phyloP scores from a whole-genome alignment of 2,113 vertebrate species.

The Rissa tridactyla region DNA sequence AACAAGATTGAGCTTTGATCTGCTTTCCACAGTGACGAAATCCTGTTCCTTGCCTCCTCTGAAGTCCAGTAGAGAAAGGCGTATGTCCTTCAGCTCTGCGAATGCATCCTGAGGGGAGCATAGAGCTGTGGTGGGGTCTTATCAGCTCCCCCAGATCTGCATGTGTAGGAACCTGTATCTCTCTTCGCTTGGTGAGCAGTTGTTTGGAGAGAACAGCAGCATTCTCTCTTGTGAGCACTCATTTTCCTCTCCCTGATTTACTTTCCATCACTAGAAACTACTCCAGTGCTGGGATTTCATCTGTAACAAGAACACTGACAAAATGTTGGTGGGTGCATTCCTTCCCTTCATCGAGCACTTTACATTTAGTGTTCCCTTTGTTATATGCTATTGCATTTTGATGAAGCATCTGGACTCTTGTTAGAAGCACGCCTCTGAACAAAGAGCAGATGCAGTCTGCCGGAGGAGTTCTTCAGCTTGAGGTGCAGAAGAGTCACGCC shows the following conservation, averaged over 20 bases:
- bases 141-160: neutral
- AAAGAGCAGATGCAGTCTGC: neutral
- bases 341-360: neutral
- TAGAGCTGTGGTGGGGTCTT: neutral
- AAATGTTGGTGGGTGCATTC: neutral
- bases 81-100: neutral
- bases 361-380: neutral
- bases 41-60: neutral
- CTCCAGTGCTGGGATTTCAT: neutral
- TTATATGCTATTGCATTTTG: neutral
- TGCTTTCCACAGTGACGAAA: neutral
- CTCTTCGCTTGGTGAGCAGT: neutral
- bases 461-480: neutral
- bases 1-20: neutral
- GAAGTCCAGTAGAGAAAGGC: neutral
- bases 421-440: neutral
- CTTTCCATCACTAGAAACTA: neutral
- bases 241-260: neutral
- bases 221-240: neutral
- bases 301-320: neutral
- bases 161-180: rapidly evolving
- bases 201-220: neutral
- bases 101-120: neutral
- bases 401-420: neutral
- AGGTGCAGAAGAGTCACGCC: neutral